These are phyloP conservation scores for Cyphomyrmex costatus DNA, from an alignment of 1,140 invertebrate species.

Conservation along the genomic window DNA sequence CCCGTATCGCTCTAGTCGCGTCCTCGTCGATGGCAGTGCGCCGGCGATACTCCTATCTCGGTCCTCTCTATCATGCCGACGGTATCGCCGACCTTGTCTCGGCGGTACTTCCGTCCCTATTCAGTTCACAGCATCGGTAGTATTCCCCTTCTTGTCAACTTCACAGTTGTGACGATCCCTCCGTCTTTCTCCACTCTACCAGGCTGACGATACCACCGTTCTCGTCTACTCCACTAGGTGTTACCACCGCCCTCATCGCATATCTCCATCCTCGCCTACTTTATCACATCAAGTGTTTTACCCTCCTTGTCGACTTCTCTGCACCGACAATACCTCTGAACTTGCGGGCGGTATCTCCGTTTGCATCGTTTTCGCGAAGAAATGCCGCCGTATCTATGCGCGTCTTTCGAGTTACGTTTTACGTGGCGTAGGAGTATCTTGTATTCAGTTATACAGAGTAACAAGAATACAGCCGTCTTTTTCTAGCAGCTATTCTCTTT, in stretches of 20 bases:
- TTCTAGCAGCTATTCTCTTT: too few relatives aligned
- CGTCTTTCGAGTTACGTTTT: constrained; percentile 8
- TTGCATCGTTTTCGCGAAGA: constrained; percentile 36
- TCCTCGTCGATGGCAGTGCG: constrained; percentile 22
- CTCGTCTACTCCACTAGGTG: constrained; percentile 9
- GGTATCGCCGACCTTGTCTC: constrained; percentile 38
- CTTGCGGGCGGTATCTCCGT: constrained; percentile 18
- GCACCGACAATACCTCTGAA: background rate
- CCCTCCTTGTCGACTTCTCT: constrained; percentile 18
- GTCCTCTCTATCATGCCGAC: background rate
- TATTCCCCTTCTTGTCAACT: constrained; percentile 36
- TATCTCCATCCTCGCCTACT: background rate
- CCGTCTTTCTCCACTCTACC: background rate
- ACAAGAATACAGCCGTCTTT: background rate
- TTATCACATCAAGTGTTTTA: background rate
- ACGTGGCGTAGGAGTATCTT: background rate
- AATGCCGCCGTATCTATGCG: constrained; percentile 24
- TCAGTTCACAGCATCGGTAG: background rate
- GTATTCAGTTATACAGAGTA: constrained; percentile 9
- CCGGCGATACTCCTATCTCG: constrained; percentile 9
- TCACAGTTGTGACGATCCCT: background rate
- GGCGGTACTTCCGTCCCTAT: constrained; percentile 2
- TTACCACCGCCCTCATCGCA: constrained; percentile 9
- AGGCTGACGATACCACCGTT: background rate
- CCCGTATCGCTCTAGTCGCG: background rate